Evolutionary conservation across 2,113 vertebrate species (phyloP).

Genomic region (Larimichthys polyactis): DNA sequence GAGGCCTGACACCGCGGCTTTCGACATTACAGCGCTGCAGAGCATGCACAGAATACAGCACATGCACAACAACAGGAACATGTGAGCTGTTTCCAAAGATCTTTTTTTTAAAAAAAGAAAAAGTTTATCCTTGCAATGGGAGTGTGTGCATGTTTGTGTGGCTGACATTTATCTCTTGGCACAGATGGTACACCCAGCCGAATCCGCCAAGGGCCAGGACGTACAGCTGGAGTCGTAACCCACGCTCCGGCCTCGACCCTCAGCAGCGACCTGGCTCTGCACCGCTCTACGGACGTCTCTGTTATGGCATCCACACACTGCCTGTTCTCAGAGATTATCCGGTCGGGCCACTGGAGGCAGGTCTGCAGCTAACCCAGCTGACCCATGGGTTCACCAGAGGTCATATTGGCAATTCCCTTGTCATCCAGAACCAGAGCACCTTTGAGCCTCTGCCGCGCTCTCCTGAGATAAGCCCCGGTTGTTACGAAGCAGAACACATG

Average conservation of each 20-base stretch:
- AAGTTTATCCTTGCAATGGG: slow-evolving; percentile 28
- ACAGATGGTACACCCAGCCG: slow-evolving; percentile 83
- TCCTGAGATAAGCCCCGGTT: slow-evolving; percentile 30
- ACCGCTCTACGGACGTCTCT: slow-evolving; percentile 80
- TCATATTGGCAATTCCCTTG: slow-evolving; percentile 49
- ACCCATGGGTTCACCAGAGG: slow-evolving; percentile 63
- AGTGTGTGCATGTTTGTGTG: slow-evolving; percentile 31
- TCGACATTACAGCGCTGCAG: slow-evolving; percentile 90
- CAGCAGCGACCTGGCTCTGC: slow-evolving; percentile 76
- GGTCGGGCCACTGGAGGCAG: slow-evolving; percentile 69
- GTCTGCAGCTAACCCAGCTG: slow-evolving; percentile 77
- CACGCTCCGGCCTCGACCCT: slow-evolving; percentile 60
- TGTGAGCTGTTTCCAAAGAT: slow-evolving; percentile 65
- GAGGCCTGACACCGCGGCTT: slow-evolving; percentile 92
- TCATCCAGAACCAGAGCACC: slow-evolving; percentile 70
- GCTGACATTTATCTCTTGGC: slow-evolving; percentile 66
- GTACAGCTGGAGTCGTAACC: slow-evolving; percentile 80
- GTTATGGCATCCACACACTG: slow-evolving; percentile 83
- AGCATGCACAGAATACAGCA: slow-evolving; percentile 81
- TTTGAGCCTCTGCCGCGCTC: slow-evolving; percentile 61
- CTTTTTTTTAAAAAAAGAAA: not conserved
- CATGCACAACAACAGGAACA: slow-evolving; percentile 78
- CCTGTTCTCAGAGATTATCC: slow-evolving; percentile 81
- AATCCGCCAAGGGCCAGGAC: slow-evolving; percentile 73
- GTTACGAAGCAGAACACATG: slow-evolving; percentile 51